These are phyloP conservation scores for Mionectes olivaceus DNA, from an alignment of 2,797 vertebrate genomes.

Conservation along the genomic window DNA sequence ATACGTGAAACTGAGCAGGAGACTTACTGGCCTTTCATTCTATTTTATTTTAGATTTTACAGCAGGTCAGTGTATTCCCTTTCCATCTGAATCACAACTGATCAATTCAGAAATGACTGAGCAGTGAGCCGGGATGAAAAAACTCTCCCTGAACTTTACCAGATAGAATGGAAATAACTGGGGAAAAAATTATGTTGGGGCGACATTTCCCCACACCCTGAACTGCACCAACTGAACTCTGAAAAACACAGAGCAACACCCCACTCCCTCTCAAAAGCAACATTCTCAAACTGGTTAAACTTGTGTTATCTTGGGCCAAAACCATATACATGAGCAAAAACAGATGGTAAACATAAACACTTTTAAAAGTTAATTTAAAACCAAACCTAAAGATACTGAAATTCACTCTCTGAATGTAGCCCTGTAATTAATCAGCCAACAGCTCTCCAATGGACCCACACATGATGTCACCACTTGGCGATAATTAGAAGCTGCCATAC, in stretches of 20 bases:
- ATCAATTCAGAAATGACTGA: neutral
- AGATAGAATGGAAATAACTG: neutral
- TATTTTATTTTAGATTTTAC: neutral
- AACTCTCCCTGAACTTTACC: neutral
- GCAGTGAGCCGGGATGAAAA: neutral
- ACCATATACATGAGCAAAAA: slow-evolving; percentile 64
- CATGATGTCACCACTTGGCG: slow-evolving; percentile 64
- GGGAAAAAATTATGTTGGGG: neutral
- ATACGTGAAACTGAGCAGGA: neutral
- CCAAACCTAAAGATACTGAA: slow-evolving; percentile 66
- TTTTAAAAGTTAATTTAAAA: slow-evolving; percentile 77
- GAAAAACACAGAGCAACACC: neutral
- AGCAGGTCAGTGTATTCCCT: neutral
- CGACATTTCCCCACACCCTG: neutral
- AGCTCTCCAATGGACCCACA: slow-evolving; percentile 39
- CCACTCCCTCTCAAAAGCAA: neutral
- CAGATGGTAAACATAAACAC: slow-evolving; percentile 75
- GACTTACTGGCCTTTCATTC: neutral
- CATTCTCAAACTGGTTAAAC: slow-evolving; percentile 8
- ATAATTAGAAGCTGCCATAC: slow-evolving; percentile 63
- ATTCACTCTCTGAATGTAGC: slow-evolving; percentile 51
- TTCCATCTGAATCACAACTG: neutral
- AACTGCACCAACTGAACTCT: neutral
- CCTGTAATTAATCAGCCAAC: slow-evolving; percentile 74
- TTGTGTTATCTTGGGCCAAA: slow-evolving; percentile 58